phyloP scores from a whole-genome alignment of 2,888 invertebrate genomes.

The Tenthredo mesomela region DNA sequence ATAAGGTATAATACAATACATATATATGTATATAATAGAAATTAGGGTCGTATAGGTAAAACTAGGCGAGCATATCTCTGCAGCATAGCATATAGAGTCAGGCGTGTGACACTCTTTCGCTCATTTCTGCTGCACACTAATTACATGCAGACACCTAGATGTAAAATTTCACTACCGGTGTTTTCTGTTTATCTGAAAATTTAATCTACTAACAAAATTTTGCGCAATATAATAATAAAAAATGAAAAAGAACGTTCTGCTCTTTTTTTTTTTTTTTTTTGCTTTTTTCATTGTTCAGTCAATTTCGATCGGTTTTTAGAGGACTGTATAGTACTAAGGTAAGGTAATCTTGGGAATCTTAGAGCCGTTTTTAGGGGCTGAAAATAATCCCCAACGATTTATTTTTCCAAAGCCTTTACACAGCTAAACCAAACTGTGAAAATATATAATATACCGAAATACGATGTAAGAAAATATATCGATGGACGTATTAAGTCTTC shows the following conservation, averaged over 20 bases:
- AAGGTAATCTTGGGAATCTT: constrained; percentile 68
- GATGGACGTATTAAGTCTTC: constrained; percentile 16
- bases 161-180: not conserved
- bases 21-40: constrained; percentile 57
- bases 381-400: constrained; percentile 51
- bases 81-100: not conserved
- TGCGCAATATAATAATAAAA: not conserved
- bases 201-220: not conserved
- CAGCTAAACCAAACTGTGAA: not conserved
- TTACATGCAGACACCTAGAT: not conserved
- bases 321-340: not conserved
- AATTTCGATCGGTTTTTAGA: not conserved
- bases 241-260: not conserved
- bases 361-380: constrained; percentile 73
- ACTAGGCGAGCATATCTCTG: constrained; percentile 18
- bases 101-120: not conserved
- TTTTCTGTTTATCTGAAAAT: no score
- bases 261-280: no score
- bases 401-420: constrained; percentile 34
- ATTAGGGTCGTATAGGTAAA: constrained; percentile 60
- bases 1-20: constrained; percentile 34
- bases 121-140: not conserved
- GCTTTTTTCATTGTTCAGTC: not conserved
- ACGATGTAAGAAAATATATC: constrained; percentile 51
- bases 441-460: constrained; percentile 26